phyloP scores from a whole-genome alignment of 2,888 invertebrate genomes.

The Eudemis profundana region DNA sequence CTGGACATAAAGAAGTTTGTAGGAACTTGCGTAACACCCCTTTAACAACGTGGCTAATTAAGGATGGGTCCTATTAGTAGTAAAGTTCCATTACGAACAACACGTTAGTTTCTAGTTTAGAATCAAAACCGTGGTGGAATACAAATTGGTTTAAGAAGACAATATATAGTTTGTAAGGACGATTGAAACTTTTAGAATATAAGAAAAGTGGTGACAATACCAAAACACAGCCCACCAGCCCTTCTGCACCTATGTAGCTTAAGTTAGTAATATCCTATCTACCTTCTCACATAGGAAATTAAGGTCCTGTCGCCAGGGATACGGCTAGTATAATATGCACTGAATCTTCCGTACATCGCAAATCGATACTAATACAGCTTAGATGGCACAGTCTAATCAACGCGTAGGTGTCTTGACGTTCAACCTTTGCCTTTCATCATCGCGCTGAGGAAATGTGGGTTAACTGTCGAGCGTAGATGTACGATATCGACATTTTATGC shows the following conservation, averaged over 20 bases:
- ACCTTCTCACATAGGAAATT: not conserved
- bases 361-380: constrained; percentile 24
- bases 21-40: constrained; percentile 17
- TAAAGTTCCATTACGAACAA: not conserved
- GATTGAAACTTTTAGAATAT: no score
- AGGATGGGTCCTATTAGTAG: constrained; percentile 5
- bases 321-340: constrained; percentile 22
- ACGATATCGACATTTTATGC: constrained; percentile 21
- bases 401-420: constrained; percentile 19
- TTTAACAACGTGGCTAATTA: constrained; percentile 26
- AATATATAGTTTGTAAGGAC: no score
- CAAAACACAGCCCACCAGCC: no score
- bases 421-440: constrained; percentile 32
- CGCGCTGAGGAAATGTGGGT: constrained; percentile 28
- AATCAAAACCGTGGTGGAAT: no score
- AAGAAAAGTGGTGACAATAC: no score
- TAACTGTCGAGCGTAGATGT: constrained; percentile 6
- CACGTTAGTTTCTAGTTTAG: no score
- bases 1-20: constrained; percentile 49
- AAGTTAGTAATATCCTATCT: no score
- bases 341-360: constrained; percentile 8
- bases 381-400: constrained; percentile 15
- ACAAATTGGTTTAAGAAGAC: no score
- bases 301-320: not conserved
- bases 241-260: no score